These are phyloP conservation scores for Mnemiopsis leidyi DNA, from an alignment of 37 sponge, comb jelly and placozoan species.

Conservation along the genomic window DNA sequence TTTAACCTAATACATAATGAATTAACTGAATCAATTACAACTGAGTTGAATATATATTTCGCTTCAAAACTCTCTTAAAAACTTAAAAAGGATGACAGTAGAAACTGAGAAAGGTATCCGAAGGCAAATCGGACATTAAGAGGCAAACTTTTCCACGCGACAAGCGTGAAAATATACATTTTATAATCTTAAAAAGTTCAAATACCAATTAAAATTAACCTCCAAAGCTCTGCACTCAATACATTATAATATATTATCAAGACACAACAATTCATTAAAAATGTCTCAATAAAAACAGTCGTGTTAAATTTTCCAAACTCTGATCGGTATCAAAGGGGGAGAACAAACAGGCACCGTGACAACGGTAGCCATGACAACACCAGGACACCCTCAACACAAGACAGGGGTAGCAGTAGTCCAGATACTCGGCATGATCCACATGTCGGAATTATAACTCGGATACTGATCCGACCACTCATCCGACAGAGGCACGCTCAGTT, in stretches of 20 bases:
- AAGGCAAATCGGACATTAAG: neutral
- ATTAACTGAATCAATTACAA: neutral
- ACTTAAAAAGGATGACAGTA: slow-evolving; percentile 15
- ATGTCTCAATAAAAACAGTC: neutral
- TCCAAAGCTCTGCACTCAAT: neutral
- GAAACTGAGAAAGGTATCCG: neutral
- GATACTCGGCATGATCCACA: neutral
- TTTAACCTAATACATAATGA: neutral
- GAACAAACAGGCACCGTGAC: neutral
- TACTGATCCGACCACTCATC: slow-evolving; percentile 42
- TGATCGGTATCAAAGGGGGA: neutral
- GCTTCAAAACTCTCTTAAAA: neutral
- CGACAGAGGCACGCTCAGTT: neutral
- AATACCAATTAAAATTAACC: slow-evolving; percentile 48
- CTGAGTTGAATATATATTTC: neutral
- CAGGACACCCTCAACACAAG: slow-evolving; percentile 26
- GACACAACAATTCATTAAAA: slow-evolving; percentile 43
- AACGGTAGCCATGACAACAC: neutral
- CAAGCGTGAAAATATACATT: neutral
- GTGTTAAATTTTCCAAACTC: slow-evolving; percentile 26
- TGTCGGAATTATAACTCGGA: neutral
- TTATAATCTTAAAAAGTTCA: slow-evolving; percentile 36
- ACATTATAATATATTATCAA: slow-evolving; percentile 15
- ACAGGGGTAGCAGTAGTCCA: slow-evolving; percentile 56
- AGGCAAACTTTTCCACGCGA: neutral